Conservation (phyloP, 2,113 vertebrate species). For the Cyanistes caeruleus region DNA sequence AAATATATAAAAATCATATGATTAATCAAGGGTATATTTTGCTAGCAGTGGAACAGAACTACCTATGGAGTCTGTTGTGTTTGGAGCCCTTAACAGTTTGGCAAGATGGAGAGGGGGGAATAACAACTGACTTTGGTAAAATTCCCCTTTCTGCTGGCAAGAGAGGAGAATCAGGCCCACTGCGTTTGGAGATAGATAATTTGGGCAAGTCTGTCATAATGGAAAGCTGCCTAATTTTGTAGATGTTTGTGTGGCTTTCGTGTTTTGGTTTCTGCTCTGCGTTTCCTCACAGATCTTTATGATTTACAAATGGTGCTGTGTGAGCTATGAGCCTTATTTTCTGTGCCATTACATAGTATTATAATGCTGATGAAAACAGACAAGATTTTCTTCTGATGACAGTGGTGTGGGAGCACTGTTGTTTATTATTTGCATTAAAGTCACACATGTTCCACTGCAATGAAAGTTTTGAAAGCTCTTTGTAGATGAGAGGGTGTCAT, state of each 20-base stretch:
- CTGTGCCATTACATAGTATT: background rate
- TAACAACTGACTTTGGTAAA: background rate
- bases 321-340: slow-evolving; percentile 21
- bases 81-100: slow-evolving; percentile 1
- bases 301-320: slow-evolving; percentile 13
- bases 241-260: slow-evolving; percentile 34
- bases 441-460: background rate
- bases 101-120: background rate
- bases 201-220: slow-evolving; percentile 50
- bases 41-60: background rate
- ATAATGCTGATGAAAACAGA: background rate
- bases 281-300: slow-evolving; percentile 26
- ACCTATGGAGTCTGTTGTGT: background rate
- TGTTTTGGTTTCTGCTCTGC: slow-evolving; percentile 42
- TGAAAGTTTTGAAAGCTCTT: background rate
- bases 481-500: background rate
- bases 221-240: slow-evolving; percentile 54
- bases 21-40: slow-evolving; percentile 12
- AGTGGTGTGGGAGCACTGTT: background rate
- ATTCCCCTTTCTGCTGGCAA: slow-evolving; percentile 26
- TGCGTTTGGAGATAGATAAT: slow-evolving; percentile 5
- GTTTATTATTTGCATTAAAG: slow-evolving; percentile 15
- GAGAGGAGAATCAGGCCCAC: slow-evolving; percentile 5
- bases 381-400: background rate
- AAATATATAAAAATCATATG: background rate